phyloP scores from a whole-genome alignment of 2,888 invertebrate species.

The Andrena praecox region DNA sequence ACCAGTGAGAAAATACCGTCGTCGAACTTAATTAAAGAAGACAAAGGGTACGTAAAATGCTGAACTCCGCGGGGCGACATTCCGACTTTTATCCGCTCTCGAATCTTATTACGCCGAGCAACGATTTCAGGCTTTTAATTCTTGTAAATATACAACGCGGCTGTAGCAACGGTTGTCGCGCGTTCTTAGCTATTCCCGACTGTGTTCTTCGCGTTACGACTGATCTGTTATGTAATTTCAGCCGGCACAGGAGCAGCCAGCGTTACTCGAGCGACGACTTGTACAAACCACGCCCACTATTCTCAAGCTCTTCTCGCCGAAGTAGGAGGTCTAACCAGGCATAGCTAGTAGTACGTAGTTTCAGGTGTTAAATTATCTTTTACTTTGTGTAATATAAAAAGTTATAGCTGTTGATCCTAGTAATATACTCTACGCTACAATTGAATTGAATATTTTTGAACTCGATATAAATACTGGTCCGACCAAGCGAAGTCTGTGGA shows the following conservation, averaged over 20 bases:
- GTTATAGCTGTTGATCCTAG: conserved; percentile 48
- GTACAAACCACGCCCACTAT: conserved; percentile 89
- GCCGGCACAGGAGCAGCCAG: conserved; percentile 85
- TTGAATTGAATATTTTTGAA: conserved; percentile 56
- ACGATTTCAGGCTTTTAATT: neutral
- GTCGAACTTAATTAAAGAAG: conserved; percentile 77
- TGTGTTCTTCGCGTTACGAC: conserved; percentile 30
- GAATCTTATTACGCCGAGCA: neutral
- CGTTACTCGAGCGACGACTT: conserved; percentile 90
- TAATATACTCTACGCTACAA: conserved; percentile 38
- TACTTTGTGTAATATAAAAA: conserved; percentile 45
- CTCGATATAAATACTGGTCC: conserved; percentile 30
- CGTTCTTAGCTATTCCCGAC: too few relatives aligned
- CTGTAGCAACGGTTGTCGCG: too few relatives aligned
- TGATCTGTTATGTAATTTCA: conserved; percentile 67
- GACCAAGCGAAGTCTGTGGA: conserved; percentile 41
- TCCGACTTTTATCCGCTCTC: neutral
- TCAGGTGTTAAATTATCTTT: conserved; percentile 68
- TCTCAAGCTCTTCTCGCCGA: conserved; percentile 85
- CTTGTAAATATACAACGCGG: too few relatives aligned
- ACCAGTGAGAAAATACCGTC: conserved; percentile 80
- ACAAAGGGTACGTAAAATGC: conserved; percentile 77
- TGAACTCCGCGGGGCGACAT: conserved; percentile 5
- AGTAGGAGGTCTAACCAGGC: conserved; percentile 85
- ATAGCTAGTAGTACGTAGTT: conserved; percentile 77